Base-by-base conservation (phyloP, 2,113 vertebrate genomes). In the Cebidichthys violaceus region DNA sequence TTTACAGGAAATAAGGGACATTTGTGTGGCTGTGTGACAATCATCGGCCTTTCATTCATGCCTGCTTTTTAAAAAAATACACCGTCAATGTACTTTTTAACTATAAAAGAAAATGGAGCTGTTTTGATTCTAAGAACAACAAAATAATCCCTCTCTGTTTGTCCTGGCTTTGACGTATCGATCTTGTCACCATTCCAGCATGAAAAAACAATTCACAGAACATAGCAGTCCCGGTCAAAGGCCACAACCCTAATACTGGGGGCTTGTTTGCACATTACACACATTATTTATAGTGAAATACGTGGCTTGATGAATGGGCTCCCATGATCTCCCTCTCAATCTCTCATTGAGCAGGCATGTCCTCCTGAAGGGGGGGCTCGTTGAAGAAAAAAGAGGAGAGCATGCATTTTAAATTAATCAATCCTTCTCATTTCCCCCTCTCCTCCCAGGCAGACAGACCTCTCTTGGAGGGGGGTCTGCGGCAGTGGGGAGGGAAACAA, bases 391-490 rank as follows among this genome's bases (percentile, higher is more conserved):
- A 71, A 82, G 70, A 72, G 59, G 61, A 80, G 75, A 84, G 89
- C 24, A 66, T 80, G 86, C 84, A 77, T 92, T 94, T 88, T 83
- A 91, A 93, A 93, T 94, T 71, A 94, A 95, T 94, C 91, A 89
- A 85, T 90, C 86, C 88, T 87, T 79, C 80, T 86, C 85, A 82
- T 90, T 91, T 88, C 87, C 88, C 82, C 70, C 88, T 90, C 89
- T 88, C 71, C 81, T 91, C 62, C 85, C 18, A 87, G 71, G 82
- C 91, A 85, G 88, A 88, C 78, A 82, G 86, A 88, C 79, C 73
- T 79, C 83, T 77, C 84, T 68, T 86, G 85, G 75, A 86, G 85
- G 83, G 87, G 72, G 77, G 83, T 90, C 83, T 89, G 74, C 54
- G 61, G 89, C 89, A 90, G 85, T 69, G 62, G 64, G 88, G 76